Conservation (phyloP, 2,113 vertebrate genomes). For the Anolis sagrei region DNA sequence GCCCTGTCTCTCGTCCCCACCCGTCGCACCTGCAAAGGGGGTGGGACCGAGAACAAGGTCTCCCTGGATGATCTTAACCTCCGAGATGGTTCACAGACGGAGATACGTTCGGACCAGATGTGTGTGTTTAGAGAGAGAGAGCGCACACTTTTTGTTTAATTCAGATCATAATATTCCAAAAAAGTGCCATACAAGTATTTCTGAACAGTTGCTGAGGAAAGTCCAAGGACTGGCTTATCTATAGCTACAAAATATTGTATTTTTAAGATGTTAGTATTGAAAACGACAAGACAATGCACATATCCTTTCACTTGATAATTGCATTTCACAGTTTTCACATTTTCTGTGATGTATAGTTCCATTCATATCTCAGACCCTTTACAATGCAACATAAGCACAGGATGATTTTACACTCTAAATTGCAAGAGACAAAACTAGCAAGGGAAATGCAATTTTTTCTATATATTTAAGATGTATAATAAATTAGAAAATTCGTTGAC, state of each 20-base stretch:
- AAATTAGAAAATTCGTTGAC: background rate
- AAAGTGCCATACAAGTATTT: background rate
- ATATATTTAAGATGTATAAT: background rate
- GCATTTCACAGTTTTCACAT: background rate
- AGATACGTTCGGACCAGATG: too few relatives aligned
- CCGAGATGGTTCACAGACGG: too few relatives aligned
- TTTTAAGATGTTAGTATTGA: background rate
- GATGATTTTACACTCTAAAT: background rate
- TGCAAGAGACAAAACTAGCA: background rate
- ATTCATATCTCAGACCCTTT: background rate
- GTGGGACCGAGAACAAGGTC: too few relatives aligned
- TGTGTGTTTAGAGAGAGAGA: background rate
- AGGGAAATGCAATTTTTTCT: background rate
- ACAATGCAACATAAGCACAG: background rate
- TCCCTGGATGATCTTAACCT: too few relatives aligned
- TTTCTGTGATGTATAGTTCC: background rate
- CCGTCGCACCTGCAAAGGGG: too few relatives aligned
- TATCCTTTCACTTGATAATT: background rate
- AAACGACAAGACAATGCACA: background rate
- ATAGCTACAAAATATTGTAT: background rate
- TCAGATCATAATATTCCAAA: background rate
- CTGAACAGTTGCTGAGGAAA: background rate
- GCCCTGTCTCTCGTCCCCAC: too few relatives aligned
- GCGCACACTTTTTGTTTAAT: background rate
- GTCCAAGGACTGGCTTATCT: background rate